A percentile compares a stretch with the other conserved stretches of the same genome.
phyloP scores from a whole-genome alignment of 2,888 invertebrate genomes.

The Celastrina argiolus region DNA sequence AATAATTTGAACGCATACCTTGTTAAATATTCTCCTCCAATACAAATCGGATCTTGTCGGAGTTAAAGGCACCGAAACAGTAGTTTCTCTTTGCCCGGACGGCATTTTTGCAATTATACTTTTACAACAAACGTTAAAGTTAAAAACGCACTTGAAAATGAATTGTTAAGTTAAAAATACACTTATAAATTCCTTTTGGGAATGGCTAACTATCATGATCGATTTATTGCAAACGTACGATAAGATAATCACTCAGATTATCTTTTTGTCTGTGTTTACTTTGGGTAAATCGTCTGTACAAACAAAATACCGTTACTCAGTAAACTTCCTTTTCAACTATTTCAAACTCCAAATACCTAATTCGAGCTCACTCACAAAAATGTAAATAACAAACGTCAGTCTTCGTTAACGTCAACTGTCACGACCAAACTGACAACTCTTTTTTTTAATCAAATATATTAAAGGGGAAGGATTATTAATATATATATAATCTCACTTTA shows the following conservation, averaged over 20 bases:
- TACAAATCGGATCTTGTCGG: conserved; percentile 68
- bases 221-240: conserved; percentile 45
- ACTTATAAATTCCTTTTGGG: conserved; percentile 29
- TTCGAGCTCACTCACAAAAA: background rate
- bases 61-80: conserved; percentile 64
- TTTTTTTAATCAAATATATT: background rate
- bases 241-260: conserved; percentile 47
- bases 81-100: conserved; percentile 55
- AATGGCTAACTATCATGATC: conserved; percentile 45
- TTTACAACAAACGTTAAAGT: conserved; percentile 32
- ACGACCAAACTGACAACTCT: background rate
- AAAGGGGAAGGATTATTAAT: too few species aligned
- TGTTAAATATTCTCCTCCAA: conserved; percentile 72
- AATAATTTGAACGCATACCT: conserved; percentile 48
- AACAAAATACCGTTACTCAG: conserved; percentile 18
- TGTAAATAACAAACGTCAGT: conserved; percentile 4
- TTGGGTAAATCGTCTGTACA: conserved; percentile 27
- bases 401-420: background rate
- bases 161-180: conserved; percentile 22
- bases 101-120: conserved; percentile 52
- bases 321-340: background rate
- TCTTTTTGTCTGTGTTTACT: conserved; percentile 35
- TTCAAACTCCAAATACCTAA: conserved; percentile 9
- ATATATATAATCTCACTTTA: too few species aligned
- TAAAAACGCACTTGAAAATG: conserved; percentile 33